Evolutionary conservation across 2,797 vertebrate genomes (phyloP).

Genomic region (Parotocinclus haroldoi): DNA sequence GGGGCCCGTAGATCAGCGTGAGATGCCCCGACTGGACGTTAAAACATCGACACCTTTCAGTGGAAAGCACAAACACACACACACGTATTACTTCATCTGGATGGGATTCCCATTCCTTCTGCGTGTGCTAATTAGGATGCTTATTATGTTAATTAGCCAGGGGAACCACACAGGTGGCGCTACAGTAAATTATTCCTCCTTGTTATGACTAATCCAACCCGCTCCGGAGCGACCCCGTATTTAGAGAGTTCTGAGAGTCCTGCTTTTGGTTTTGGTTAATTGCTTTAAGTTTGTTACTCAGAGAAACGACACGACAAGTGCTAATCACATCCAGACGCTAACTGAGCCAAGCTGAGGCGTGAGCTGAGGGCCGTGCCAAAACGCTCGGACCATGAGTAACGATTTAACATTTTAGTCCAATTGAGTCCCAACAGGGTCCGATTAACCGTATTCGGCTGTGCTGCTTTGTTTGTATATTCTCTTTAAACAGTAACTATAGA

Average conservation of each 20-base stretch:
- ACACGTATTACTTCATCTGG: conserved; percentile 59
- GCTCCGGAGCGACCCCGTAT: conserved; percentile 7
- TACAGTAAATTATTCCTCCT: conserved; percentile 83
- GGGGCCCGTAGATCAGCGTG: conserved; percentile 85
- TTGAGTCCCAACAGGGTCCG: no score
- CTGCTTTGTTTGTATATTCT: no score
- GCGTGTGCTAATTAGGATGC: conserved; percentile 97
- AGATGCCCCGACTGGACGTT: conserved; percentile 70
- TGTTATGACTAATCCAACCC: conserved; percentile 72
- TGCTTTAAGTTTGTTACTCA: background rate
- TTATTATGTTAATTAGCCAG: conserved; percentile 96
- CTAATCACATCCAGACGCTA: no score
- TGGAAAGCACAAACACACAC: background rate
- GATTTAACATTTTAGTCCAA: no score
- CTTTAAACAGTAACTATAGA: no score
- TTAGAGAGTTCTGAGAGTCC: background rate
- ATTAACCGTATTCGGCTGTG: no score
- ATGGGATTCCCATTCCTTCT: conserved; percentile 69
- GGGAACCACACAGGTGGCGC: conserved; percentile 96
- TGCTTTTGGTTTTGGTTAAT: conserved; percentile 12
- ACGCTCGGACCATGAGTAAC: no score
- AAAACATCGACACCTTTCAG: conserved; percentile 76
- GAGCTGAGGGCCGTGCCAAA: no score
- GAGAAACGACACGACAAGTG: no score
- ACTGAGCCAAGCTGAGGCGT: no score